Conservation (phyloP, 2,888 invertebrate species). For the Tipula unca region DNA sequence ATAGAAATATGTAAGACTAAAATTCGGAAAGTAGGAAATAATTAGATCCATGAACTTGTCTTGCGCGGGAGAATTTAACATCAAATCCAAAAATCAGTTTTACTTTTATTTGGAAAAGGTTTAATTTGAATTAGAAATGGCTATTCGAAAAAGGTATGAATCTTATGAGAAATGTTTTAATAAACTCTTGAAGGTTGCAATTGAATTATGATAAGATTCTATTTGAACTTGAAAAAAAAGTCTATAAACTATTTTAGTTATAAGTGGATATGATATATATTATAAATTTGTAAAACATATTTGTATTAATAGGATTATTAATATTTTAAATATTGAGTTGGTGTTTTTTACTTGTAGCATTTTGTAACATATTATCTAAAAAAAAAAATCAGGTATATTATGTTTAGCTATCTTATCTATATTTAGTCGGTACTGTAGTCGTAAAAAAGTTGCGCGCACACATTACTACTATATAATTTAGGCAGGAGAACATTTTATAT, state of each 20-base stretch:
- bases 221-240: background rate
- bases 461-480: background rate
- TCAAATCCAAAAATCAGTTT: too few species aligned
- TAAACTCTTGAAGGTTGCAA: background rate
- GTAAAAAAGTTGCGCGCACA: background rate
- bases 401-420: background rate
- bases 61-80: too few species aligned
- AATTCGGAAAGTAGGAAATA: too few species aligned
- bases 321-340: background rate
- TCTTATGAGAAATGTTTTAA: too few species aligned
- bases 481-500: conserved; percentile 14
- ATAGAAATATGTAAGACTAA: too few species aligned
- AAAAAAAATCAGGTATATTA: background rate
- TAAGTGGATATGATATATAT: background rate
- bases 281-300: background rate
- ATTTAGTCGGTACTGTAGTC: background rate
- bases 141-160: background rate
- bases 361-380: background rate
- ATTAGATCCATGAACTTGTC: too few species aligned
- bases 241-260: background rate
- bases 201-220: background rate
- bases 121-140: background rate
- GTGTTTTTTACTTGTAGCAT: conserved; percentile 3
- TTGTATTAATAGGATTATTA: conserved; percentile 8
- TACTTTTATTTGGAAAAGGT: background rate